Evolutionary conservation across 2,113 vertebrate genomes (phyloP).

Genomic region (Clinocottus analis): DNA sequence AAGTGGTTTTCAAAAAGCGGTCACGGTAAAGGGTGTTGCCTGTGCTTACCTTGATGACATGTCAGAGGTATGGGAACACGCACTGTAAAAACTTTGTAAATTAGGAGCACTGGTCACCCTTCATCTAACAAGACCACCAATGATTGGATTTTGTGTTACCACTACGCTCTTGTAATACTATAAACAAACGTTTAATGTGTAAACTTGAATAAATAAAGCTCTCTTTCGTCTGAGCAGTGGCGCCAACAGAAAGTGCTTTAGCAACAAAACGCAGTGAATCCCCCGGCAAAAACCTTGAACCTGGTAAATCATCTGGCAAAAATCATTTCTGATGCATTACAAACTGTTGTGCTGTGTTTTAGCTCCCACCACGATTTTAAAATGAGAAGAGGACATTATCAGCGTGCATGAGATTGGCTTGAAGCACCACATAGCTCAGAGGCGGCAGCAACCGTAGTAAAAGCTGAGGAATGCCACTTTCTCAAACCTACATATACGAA

Average conservation of each 20-base stretch:
- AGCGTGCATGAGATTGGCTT: neutral
- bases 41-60: too few species aligned
- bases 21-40: neutral
- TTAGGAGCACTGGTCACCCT: neutral
- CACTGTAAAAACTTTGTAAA: neutral
- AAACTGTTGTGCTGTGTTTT: neutral
- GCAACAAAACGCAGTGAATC: neutral
- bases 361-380: neutral
- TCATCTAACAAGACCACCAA: neutral
- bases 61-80: neutral
- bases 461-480: constrained; percentile 17
- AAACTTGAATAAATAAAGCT: neutral
- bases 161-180: neutral
- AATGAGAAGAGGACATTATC: neutral
- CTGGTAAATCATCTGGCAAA: neutral
- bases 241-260: neutral
- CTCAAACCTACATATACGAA: neutral
- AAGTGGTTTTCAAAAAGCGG: neutral
- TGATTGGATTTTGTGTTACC: neutral
- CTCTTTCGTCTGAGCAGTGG: neutral
- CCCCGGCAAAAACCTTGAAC: neutral
- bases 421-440: neutral
- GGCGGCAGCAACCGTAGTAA: neutral
- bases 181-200: neutral
- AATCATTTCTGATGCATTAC: neutral